Base-by-base conservation (phyloP, 1,140 invertebrate genomes). In the Portunus trituberculatus region DNA sequence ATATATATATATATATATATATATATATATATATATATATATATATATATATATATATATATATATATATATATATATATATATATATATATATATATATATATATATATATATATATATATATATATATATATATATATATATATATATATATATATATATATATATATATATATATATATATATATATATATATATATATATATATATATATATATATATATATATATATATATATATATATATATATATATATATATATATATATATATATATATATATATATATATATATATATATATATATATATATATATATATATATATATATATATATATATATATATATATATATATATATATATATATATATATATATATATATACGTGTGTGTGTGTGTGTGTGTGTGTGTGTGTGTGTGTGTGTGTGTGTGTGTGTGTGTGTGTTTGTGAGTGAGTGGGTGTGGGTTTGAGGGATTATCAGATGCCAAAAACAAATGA, bases 371-470 rank as follows among this genome's bases (percentile, higher is more conserved):
- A 25, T 76, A 25, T 76, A 25, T 76, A 25, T 76, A 25, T 76
- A 25, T 76, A 25, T 76, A 25, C 25, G 59, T 76, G 59, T 76
- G n/a, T n/a, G n/a, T n/a, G 76, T 82, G 1, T 82, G 7, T 82
- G 1, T 3, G 76, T 82, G 76, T 82, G 76, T 82, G 76, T 82
- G 76, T 82, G 76, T 82, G 76, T 82, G 76, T 82, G 76, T 82
- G 76, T 82, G 76, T 82, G 76, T 82, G 76, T 82, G 76, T 82
- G 76, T 82, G 28, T 82, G 76, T 82, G 28, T 82, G 76, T 82
- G 7, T 82, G 28, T 25, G 76, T 3, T 20, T 82, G 76, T 82
- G 76, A 3, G 76, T 82, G 28, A 3, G 76, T 82, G 28, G 1
- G 76, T 82, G 7, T 82, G 28, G 0, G 76, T 3, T 20, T 82